Evolutionary conservation across 2,113 vertebrate species (phyloP).

Genomic region (Perca fluviatilis): DNA sequence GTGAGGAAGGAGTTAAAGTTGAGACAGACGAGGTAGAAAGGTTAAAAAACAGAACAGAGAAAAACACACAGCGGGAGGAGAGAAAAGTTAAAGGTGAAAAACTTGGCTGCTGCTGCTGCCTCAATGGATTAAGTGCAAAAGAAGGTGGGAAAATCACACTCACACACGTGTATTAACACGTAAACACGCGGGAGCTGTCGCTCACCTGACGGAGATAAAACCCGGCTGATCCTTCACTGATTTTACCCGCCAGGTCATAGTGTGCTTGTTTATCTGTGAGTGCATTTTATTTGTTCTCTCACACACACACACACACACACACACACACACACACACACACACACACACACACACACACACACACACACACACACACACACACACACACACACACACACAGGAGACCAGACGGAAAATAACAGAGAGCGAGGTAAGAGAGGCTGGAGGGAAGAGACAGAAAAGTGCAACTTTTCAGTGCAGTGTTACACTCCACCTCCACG

Average conservation of each 20-base stretch:
- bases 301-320: too few relatives aligned
- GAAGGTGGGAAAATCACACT: conserved; percentile 7
- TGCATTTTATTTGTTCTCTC: not conserved
- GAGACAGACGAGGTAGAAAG: not conserved
- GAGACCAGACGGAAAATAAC: not conserved
- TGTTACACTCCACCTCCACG: not conserved
- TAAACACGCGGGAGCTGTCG: conserved; percentile 12
- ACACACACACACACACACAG: not conserved
- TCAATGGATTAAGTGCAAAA: conserved; percentile 28
- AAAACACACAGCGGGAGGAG: not conserved
- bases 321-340: too few relatives aligned
- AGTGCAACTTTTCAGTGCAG: conserved; percentile 17
- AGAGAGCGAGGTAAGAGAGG: not conserved
- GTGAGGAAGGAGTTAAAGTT: not conserved
- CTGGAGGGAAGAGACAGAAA: conserved; percentile 4
- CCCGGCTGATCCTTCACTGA: conserved; percentile 51
- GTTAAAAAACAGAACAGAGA: not conserved
- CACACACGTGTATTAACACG: conserved; percentile 26
- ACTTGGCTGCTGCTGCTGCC: conserved; percentile 2
- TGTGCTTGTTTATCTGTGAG: conserved; percentile 20
- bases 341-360: too few relatives aligned
- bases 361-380: too few relatives aligned
- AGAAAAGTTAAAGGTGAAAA: conserved; percentile 7
- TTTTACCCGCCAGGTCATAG: conserved; percentile 51
- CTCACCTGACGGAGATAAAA: conserved; percentile 37